Evolutionary conservation across 2,888 invertebrate species (phyloP).

Genomic region (Acronicta aceris): DNA sequence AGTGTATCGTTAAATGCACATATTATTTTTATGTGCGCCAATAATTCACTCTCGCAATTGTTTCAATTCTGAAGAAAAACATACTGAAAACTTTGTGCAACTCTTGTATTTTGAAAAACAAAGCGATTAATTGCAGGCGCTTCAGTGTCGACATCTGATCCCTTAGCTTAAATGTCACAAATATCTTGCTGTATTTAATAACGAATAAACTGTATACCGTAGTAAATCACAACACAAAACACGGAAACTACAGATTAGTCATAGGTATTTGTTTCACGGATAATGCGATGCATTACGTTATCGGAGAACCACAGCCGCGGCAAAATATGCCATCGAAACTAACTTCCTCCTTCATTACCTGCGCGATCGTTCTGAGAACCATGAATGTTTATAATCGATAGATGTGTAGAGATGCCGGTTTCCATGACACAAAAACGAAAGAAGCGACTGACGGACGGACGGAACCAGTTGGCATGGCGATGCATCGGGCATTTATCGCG

Average conservation of each 20-base stretch:
- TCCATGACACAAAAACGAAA: constrained; percentile 76
- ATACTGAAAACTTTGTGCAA: constrained; percentile 53
- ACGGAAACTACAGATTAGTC: constrained; percentile 59
- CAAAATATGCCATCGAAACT: constrained; percentile 15
- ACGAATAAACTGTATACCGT: constrained; percentile 2
- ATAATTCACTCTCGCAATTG: constrained; percentile 71
- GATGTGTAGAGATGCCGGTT: constrained; percentile 63
- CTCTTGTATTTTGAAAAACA: constrained; percentile 53
- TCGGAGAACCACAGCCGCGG: neutral
- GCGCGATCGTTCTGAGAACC: constrained; percentile 28
- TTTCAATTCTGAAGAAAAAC: constrained; percentile 64
- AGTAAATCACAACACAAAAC: constrained; percentile 60
- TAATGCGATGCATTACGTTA: constrained; percentile 27
- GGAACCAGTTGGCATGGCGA: constrained; percentile 75
- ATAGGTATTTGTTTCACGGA: constrained; percentile 48
- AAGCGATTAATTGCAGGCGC: constrained; percentile 39
- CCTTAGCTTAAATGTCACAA: constrained; percentile 17
- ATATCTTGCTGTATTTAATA: constrained; percentile 28
- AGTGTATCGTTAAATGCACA: constrained; percentile 72
- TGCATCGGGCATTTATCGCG: constrained; percentile 70
- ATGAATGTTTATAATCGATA: constrained; percentile 51
- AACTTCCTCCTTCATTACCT: constrained; percentile 42
- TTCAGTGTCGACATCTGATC: constrained; percentile 30
- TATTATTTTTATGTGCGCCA: constrained; percentile 69
- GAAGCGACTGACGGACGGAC: constrained; percentile 57